phyloP scores from a whole-genome alignment of 2,888 invertebrate species.

The Metopia argyrocephala region DNA sequence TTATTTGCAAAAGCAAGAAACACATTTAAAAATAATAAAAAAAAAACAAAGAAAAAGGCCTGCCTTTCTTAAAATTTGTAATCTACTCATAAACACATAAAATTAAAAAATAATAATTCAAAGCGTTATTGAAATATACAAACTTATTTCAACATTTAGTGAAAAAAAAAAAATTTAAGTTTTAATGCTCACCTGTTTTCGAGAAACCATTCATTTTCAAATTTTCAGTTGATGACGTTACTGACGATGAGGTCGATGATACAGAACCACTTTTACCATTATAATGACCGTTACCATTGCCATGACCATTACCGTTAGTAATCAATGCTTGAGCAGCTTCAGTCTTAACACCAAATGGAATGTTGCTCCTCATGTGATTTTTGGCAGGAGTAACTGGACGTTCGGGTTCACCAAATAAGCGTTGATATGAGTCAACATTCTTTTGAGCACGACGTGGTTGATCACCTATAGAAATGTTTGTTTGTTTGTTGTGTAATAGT shows the following conservation, averaged over 20 bases:
- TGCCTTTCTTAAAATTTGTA: no score
- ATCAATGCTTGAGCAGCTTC: constrained; percentile 72
- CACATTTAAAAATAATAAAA: constrained; percentile 16
- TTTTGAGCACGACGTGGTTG: constrained; percentile 77
- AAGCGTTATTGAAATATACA: no score
- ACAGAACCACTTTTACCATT: constrained; percentile 76
- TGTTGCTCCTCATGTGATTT: constrained; percentile 81
- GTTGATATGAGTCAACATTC: constrained; percentile 80
- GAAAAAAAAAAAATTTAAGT: neutral
- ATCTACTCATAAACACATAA: no score
- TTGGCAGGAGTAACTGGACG: constrained; percentile 80
- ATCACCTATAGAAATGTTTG: constrained; percentile 71
- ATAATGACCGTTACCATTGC: constrained; percentile 69
- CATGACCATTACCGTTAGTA: constrained; percentile 74
- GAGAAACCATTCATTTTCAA: constrained; percentile 74
- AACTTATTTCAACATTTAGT: constrained; percentile 13
- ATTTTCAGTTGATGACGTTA: constrained; percentile 77
- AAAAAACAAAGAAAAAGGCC: constrained; percentile 2
- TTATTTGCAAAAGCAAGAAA: neutral
- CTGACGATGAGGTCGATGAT: constrained; percentile 76
- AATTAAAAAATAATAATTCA: no score
- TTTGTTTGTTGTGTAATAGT: constrained; percentile 44
- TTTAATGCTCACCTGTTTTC: constrained; percentile 73
- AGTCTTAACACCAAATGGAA: constrained; percentile 79
- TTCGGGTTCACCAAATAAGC: constrained; percentile 81